Evolutionary conservation across 1,140 invertebrate genomes (phyloP).

Genomic region (Myzus persicae): DNA sequence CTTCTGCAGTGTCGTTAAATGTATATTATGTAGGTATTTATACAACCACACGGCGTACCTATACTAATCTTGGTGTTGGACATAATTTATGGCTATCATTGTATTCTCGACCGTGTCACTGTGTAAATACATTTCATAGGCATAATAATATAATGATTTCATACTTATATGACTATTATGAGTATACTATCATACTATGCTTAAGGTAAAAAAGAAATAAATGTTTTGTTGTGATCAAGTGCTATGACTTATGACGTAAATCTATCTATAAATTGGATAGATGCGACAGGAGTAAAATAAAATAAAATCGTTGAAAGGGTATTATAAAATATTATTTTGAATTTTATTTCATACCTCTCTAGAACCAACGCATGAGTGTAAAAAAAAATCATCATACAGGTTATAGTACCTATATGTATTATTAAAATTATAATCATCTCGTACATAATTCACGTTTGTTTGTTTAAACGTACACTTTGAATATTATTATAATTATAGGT

Average conservation of each 20-base stretch:
- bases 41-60: neutral
- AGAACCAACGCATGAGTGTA: neutral
- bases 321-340: no score
- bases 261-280: neutral
- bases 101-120: neutral
- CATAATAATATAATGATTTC: neutral
- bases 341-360: neutral
- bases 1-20: neutral
- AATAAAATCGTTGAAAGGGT: no score
- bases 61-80: neutral
- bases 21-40: neutral
- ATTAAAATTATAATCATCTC: neutral
- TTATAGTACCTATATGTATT: neutral
- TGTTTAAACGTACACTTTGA: conserved; percentile 22
- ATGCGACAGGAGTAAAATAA: neutral
- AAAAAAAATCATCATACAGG: neutral
- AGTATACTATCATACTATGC: neutral
- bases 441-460: neutral
- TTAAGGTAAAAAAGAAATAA: neutral
- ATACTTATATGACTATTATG: neutral
- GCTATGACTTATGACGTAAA: neutral
- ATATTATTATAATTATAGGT: neutral
- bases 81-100: neutral
- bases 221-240: neutral
- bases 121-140: neutral